Evolutionary conservation across 2,888 invertebrate species (phyloP).

Genomic region (Liposcelis brunnea): DNA sequence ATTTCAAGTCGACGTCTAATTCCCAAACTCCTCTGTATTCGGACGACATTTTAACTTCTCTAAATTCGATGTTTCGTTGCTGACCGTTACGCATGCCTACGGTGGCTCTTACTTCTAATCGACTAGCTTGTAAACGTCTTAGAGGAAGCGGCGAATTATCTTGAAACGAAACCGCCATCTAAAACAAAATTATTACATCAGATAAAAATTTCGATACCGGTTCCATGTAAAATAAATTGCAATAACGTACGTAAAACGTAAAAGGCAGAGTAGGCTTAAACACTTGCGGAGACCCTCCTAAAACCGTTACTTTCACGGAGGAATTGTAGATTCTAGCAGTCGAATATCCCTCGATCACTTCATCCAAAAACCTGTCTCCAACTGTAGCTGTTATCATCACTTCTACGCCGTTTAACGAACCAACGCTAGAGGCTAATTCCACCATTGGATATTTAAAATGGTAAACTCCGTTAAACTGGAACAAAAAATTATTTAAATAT

Average conservation of each 20-base stretch:
- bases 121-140: constrained; percentile 42
- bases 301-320: constrained; percentile 60
- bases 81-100: constrained; percentile 40
- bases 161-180: constrained; percentile 77
- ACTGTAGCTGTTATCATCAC: constrained; percentile 70
- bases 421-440: constrained; percentile 50
- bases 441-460: constrained; percentile 72
- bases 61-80: constrained; percentile 43
- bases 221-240: constrained; percentile 9
- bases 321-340: constrained; percentile 78
- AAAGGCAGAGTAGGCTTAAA: constrained; percentile 93
- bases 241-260: constrained; percentile 61
- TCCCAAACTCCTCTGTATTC: constrained; percentile 65
- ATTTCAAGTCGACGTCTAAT: constrained; percentile 55
- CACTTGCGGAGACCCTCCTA: constrained; percentile 82
- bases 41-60: constrained; percentile 35
- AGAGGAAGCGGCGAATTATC: constrained; percentile 66
- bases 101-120: constrained; percentile 47
- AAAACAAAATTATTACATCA: constrained; percentile 20
- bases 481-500: constrained; percentile 13
- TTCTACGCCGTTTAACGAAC: constrained; percentile 58
- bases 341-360: constrained; percentile 71
- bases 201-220: background rate
- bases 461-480: constrained; percentile 73
- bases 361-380: constrained; percentile 72